These are phyloP conservation scores for Phalera bucephala DNA, from an alignment of 2,888 invertebrate species.

Conservation along the genomic window DNA sequence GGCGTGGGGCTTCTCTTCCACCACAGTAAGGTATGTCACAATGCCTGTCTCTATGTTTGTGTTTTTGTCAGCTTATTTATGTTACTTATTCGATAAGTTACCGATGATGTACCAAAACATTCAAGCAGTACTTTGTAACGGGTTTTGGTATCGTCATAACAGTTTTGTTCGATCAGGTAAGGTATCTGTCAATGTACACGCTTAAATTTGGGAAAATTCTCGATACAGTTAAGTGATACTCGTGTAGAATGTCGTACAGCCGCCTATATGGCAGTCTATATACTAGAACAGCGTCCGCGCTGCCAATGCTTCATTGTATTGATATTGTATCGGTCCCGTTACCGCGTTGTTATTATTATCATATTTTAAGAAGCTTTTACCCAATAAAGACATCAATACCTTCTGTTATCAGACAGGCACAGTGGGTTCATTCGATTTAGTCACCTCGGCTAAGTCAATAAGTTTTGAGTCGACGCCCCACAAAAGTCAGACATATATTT, in stretches of 20 bases:
- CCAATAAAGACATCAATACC: slow-evolving; percentile 43
- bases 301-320: slow-evolving; percentile 65
- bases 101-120: slow-evolving; percentile 62
- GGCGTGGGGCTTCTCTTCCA: slow-evolving; percentile 99
- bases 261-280: slow-evolving; percentile 43
- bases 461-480: slow-evolving; percentile 25
- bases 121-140: slow-evolving; percentile 12
- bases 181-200: slow-evolving; percentile 69
- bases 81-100: slow-evolving; percentile 40
- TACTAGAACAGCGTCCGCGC: slow-evolving; percentile 45
- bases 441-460: slow-evolving; percentile 17
- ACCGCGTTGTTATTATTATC: slow-evolving; percentile 54
- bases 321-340: slow-evolving; percentile 69
- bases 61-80: slow-evolving; percentile 74
- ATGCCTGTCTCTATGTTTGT: slow-evolving; percentile 39
- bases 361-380: slow-evolving; percentile 57
- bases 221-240: slow-evolving; percentile 43
- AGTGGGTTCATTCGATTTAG: slow-evolving; percentile 8
- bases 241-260: slow-evolving; percentile 47
- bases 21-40: slow-evolving; percentile 96
- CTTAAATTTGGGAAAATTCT: slow-evolving; percentile 61
- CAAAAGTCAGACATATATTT: slow-evolving; percentile 18
- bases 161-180: slow-evolving; percentile 57
- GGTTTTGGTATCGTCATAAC: slow-evolving; percentile 57
- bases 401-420: slow-evolving; percentile 22